Evolutionary conservation across 1,140 invertebrate species (phyloP).

Genomic region (Agrypnia vestita): DNA sequence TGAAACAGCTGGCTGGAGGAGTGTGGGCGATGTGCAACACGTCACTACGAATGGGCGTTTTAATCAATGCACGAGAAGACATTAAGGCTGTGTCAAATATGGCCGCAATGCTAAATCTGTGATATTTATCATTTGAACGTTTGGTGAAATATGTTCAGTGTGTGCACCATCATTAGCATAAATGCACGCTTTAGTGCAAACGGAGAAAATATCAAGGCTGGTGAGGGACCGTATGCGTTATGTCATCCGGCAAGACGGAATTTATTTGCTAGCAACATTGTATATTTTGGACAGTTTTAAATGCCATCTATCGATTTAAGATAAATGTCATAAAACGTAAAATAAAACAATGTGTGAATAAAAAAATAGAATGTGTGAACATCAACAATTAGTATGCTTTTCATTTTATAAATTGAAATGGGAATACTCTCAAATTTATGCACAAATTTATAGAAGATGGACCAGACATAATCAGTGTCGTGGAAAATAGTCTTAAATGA

Average conservation of each 20-base stretch:
- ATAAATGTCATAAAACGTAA: neutral
- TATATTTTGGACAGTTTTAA: slow-evolving; percentile 11
- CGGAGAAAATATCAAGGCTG: slow-evolving; percentile 18
- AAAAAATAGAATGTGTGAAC: too few relatives aligned
- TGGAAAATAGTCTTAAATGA: too few relatives aligned
- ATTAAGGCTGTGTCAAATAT: slow-evolving; percentile 20
- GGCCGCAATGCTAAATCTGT: neutral
- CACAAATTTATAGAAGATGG: too few relatives aligned
- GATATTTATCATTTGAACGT: neutral
- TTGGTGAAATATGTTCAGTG: slow-evolving; percentile 5
- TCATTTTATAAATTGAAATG: too few relatives aligned
- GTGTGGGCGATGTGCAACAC: slow-evolving; percentile 28
- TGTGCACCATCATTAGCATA: slow-evolving; percentile 32
- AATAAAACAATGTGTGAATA: neutral
- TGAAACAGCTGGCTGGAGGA: slow-evolving; percentile 40
- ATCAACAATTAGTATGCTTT: too few relatives aligned
- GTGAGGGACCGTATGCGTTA: neutral
- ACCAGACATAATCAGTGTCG: too few relatives aligned
- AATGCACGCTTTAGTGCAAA: slow-evolving; percentile 3
- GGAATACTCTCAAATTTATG: too few relatives aligned
- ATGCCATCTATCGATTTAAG: slow-evolving; percentile 7
- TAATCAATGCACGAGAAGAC: slow-evolving; percentile 32
- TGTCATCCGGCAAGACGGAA: neutral
- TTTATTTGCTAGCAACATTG: neutral
- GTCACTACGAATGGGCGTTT: slow-evolving; percentile 38